Percentiles rank a stretch among this genome's conserved stretches.
phyloP scores from a whole-genome alignment of 2,797 vertebrate genomes.

The Gymnothorax reevesii region DNA sequence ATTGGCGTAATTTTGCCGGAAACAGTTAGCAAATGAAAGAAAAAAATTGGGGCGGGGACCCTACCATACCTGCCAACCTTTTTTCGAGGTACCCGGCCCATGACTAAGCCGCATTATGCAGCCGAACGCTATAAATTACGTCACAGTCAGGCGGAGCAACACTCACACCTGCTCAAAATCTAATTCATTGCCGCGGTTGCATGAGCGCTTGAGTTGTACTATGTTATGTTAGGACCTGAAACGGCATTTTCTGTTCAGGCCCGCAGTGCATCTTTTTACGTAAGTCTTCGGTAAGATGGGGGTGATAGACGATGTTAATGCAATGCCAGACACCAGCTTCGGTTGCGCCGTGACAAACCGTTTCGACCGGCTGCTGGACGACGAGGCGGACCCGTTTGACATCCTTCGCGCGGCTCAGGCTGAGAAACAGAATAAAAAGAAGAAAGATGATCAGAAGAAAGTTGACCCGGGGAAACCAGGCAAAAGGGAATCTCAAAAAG shows the following conservation, averaged over 20 bases:
- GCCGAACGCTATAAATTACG: not conserved
- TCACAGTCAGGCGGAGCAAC: not conserved
- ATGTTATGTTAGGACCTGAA: not conserved
- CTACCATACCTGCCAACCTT: not conserved
- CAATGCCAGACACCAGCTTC: constrained; percentile 68
- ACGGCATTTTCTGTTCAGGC: not conserved
- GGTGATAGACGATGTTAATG: constrained; percentile 48
- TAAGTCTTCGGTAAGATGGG: constrained; percentile 52
- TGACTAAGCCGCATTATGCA: not conserved
- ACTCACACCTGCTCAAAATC: not conserved
- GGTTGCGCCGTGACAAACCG: constrained; percentile 71
- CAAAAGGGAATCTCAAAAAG: constrained; percentile 63
- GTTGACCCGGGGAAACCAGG: constrained; percentile 27
- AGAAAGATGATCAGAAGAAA: constrained; percentile 44
- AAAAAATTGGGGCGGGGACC: not conserved
- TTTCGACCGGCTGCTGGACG: constrained; percentile 72
- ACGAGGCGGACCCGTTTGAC: constrained; percentile 75
- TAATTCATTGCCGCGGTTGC: not conserved
- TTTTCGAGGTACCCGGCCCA: not conserved
- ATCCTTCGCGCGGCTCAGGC: constrained; percentile 63
- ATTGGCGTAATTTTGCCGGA: not conserved
- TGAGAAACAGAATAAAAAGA: constrained; percentile 43
- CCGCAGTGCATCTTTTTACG: not conserved
- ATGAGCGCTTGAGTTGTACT: not conserved
- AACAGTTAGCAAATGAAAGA: not conserved